Evolutionary conservation across 2,888 invertebrate species (phyloP).

Genomic region (Plebejus melissa): DNA sequence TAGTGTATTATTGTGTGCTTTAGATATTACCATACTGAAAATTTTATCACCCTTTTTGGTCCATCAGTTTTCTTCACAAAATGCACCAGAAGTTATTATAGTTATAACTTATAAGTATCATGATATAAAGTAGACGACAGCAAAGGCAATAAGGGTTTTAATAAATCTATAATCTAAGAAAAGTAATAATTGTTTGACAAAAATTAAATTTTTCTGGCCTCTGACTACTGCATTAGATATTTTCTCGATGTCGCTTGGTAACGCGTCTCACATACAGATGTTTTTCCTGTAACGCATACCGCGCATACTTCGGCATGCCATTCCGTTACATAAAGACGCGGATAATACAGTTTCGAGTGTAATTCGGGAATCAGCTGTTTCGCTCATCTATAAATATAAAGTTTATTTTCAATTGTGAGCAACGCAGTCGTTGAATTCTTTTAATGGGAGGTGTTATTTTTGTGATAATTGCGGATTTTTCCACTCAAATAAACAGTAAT

Average conservation of each 20-base stretch:
- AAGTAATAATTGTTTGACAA: too few species aligned
- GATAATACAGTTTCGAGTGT: neutral
- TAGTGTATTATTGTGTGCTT: neutral
- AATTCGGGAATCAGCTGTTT: slow-evolving; percentile 18
- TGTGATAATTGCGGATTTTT: neutral
- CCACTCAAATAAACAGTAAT: neutral
- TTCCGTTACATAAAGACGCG: neutral
- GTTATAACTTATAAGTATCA: too few species aligned
- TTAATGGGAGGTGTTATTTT: neutral
- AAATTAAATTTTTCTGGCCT: neutral
- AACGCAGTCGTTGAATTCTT: neutral
- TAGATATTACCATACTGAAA: neutral
- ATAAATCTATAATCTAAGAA: too few species aligned
- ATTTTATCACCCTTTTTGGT: neutral
- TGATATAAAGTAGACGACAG: too few species aligned
- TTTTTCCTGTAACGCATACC: slow-evolving; percentile 2
- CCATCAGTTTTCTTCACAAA: too few species aligned
- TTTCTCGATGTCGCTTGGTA: neutral
- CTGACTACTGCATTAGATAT: neutral
- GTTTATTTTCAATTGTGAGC: slow-evolving; percentile 22
- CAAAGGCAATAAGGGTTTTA: too few species aligned
- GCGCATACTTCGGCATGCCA: neutral
- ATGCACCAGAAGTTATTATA: too few species aligned
- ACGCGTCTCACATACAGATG: neutral
- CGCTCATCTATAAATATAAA: slow-evolving; percentile 9